Base-by-base conservation (phyloP, 37 sponge, comb jelly and placozoan species). In the Bolinopsis microptera region DNA sequence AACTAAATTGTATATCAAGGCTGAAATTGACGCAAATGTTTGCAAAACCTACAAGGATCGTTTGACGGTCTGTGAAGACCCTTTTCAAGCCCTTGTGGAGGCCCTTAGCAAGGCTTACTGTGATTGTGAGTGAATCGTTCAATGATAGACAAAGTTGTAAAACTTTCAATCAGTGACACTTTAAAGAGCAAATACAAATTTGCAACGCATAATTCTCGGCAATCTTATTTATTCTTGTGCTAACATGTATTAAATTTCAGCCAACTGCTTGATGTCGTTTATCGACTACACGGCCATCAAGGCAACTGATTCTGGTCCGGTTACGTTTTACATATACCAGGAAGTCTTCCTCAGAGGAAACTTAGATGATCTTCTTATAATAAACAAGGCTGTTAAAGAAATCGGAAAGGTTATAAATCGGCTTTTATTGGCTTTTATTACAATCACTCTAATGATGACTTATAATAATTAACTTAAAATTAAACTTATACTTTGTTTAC, bases 291-390 rank as follows among this genome's bases (percentile, higher is more conserved):
- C 75, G 5, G 61, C 13, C 61, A 18, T 18, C 75, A n/a, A 72
- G 26, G 75, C 3, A n/a, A 28, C 31, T 5, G 13, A 5, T n/a
- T 23, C 22, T 21, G 26, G 31, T 21, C 5, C 26, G 31, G 18
- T 28, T 24, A 8, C 18, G 13, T 72, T 72, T n/a, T 72, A 72
- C 26, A 5, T 72, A 3, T 72, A 72, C 26, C 75, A 30, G 5
- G 31, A n/a, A n/a, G 31, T 30, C 75, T 72, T 72, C 75, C 75
- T 72, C 75, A n/a, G 75, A n/a, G 75, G 75, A n/a, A 72, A 28
- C 31, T 28, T 72, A 5, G 31, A 28, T 21, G 75, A 72, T 28
- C 31, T 72, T 5, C 26, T 72, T 24, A 8, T 72, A 3, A n/a
- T 72, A n/a, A 72, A 72, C 26, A 28, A 3, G 75, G 75, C 75